Conservation (phyloP, 35 echinoderm and acorn worm species). For the Lytechinus variegatus region DNA sequence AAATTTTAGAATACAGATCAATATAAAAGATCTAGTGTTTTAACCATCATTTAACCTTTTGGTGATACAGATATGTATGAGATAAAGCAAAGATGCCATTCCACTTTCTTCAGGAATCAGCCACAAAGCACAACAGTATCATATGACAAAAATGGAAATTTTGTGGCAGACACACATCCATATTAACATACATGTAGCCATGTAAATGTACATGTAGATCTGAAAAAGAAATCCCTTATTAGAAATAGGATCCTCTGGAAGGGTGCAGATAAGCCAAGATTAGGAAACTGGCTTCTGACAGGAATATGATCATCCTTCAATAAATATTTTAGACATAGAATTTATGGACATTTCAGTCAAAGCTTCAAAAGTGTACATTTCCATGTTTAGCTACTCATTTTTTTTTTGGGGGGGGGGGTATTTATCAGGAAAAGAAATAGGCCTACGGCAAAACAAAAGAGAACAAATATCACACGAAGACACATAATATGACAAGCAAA, state of each 20-base stretch:
- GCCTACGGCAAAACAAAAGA: neutral
- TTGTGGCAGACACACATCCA: neutral
- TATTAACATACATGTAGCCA: neutral
- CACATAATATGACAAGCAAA: too few species aligned
- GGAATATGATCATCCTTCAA: neutral
- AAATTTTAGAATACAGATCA: too few species aligned
- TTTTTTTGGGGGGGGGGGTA: too few species aligned
- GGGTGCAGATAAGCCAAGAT: neutral
- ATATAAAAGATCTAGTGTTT: neutral
- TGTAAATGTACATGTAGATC: neutral
- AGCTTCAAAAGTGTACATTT: neutral
- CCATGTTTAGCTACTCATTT: neutral
- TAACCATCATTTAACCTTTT: neutral
- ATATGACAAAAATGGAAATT: neutral
- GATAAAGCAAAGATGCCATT: neutral
- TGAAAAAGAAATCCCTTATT: neutral
- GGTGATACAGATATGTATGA: neutral
- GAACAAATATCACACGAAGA: neutral
- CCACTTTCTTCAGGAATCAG: neutral
- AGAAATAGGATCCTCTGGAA: neutral
- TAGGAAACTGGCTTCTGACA: neutral
- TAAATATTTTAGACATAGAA: neutral
- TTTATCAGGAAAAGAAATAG: neutral
- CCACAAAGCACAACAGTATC: neutral
- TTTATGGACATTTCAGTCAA: neutral